phyloP scores from a whole-genome alignment of 2,797 vertebrate species.

The Oryzias sinensis region DNA sequence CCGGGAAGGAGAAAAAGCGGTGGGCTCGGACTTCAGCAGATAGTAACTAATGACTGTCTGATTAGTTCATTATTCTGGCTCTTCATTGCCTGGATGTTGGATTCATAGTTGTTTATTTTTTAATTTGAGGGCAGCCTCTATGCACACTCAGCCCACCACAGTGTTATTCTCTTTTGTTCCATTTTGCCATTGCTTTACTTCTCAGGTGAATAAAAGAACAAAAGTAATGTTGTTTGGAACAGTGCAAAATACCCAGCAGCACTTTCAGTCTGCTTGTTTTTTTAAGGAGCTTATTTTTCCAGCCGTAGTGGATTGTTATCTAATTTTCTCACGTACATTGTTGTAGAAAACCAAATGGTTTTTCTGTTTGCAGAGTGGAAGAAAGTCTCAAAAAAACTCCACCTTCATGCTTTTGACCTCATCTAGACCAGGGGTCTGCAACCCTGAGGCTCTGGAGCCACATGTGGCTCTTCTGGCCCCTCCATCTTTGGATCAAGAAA shows the following conservation, averaged over 20 bases:
- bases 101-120: slow-evolving; percentile 66
- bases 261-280: slow-evolving; percentile 33
- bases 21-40: slow-evolving; percentile 48
- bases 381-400: not conserved
- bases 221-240: slow-evolving; percentile 22
- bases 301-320: too few species aligned
- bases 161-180: slow-evolving; percentile 20
- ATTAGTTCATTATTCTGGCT: slow-evolving; percentile 76
- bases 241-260: not conserved
- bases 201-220: slow-evolving; percentile 14
- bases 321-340: too few species aligned
- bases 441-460: not conserved
- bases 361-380: too few species aligned
- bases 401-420: not conserved
- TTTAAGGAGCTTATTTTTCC: too few species aligned
- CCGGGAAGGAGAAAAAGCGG: slow-evolving; percentile 26
- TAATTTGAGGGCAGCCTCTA: slow-evolving; percentile 36
- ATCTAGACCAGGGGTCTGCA: not conserved
- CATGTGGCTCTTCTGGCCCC: too few species aligned
- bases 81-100: slow-evolving; percentile 47
- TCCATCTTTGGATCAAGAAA: too few species aligned
- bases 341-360: too few species aligned
- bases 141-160: slow-evolving; percentile 14
- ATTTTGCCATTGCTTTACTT: slow-evolving; percentile 17
- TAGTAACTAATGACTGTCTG: slow-evolving; percentile 75